These are phyloP conservation scores for Cydia pomonella DNA, from an alignment of 1,140 invertebrate genomes.

Conservation along the genomic window DNA sequence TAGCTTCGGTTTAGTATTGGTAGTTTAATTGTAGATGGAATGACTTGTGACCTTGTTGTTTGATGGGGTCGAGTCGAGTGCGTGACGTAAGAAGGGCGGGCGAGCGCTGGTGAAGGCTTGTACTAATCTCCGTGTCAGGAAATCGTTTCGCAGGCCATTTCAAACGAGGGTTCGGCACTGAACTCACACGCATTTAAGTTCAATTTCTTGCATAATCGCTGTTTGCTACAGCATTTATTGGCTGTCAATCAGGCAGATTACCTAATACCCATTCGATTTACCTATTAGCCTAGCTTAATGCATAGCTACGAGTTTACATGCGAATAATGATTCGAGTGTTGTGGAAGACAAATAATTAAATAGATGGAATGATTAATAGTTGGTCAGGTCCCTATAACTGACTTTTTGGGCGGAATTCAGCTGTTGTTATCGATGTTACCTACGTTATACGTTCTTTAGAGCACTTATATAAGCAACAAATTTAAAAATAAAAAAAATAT, in stretches of 20 bases:
- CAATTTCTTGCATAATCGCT: slow-evolving; percentile 72
- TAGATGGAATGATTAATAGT: background rate
- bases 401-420: background rate
- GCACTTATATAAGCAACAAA: too few relatives aligned
- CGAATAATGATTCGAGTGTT: background rate
- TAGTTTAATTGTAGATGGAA: slow-evolving; percentile 49
- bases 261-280: slow-evolving; percentile 24
- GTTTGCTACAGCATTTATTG: slow-evolving; percentile 60
- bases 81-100: slow-evolving; percentile 78
- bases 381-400: background rate
- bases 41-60: slow-evolving; percentile 60
- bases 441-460: too few relatives aligned
- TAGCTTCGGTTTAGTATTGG: slow-evolving; percentile 45
- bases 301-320: background rate
- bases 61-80: slow-evolving; percentile 63
- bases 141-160: slow-evolving; percentile 80
- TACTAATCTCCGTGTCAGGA: slow-evolving; percentile 81
- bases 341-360: background rate
- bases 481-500: too few relatives aligned
- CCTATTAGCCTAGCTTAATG: slow-evolving; percentile 17
- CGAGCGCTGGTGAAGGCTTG: slow-evolving; percentile 77
- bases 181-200: slow-evolving; percentile 74
- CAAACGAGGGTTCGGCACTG: slow-evolving; percentile 67
- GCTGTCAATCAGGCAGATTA: slow-evolving; percentile 37
- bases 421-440: too few relatives aligned